Conservation (phyloP, 2,888 invertebrate species). For the Phyto melanocephala region DNA sequence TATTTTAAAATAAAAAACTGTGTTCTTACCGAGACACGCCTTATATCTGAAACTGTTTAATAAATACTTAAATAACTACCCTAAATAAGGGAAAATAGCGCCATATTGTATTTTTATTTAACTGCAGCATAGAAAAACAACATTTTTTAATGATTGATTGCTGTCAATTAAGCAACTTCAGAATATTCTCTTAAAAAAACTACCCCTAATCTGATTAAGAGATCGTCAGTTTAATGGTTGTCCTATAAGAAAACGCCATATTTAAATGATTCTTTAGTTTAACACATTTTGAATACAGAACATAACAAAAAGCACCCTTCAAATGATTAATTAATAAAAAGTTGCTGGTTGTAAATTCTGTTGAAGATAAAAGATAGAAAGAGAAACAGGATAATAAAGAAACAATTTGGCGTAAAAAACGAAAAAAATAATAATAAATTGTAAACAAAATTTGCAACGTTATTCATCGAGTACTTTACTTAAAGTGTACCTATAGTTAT, state of each 20-base stretch:
- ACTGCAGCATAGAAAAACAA: not conserved
- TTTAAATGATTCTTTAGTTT: not conserved
- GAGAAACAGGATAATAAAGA: not conserved
- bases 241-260: not conserved
- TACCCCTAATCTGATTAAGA: constrained; percentile 21
- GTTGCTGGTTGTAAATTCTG: constrained; percentile 4
- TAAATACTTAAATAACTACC: not conserved
- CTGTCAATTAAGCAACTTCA: not conserved
- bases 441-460: too few relatives aligned
- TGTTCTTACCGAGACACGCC: too few relatives aligned
- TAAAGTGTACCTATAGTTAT: too few relatives aligned
- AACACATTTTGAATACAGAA: not conserved
- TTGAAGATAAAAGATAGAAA: not conserved
- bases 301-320: not conserved
- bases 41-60: too few relatives aligned
- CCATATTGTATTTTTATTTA: not conserved
- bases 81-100: not conserved
- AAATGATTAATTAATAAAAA: constrained; percentile 15
- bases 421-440: too few relatives aligned
- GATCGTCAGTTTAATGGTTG: not conserved
- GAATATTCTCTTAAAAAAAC: not conserved
- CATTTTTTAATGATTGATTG: constrained; percentile 55
- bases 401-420: too few relatives aligned
- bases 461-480: too few relatives aligned
- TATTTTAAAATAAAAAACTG: too few relatives aligned